Evolutionary conservation across 1,140 invertebrate species (phyloP).

Genomic region (Drosophila lacertosa): DNA sequence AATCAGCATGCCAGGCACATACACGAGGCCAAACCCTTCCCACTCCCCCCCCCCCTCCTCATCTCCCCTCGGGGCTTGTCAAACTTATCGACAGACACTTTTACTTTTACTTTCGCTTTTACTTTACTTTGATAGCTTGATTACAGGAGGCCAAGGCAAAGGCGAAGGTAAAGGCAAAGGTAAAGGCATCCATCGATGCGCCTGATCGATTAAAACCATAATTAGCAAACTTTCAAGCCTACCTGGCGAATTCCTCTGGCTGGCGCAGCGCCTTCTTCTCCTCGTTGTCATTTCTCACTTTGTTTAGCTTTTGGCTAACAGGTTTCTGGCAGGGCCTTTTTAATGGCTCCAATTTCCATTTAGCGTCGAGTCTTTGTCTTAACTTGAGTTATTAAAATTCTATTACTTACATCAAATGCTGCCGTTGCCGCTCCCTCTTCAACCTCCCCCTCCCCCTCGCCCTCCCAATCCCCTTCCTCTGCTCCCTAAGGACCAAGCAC

Average conservation of each 20-base stretch:
- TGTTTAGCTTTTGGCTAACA: slow-evolving; percentile 13
- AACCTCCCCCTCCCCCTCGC: no score
- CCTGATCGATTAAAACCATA: slow-evolving; percentile 74
- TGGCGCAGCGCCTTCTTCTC: neutral
- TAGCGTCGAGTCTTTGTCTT: slow-evolving; percentile 53
- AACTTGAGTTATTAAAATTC: slow-evolving; percentile 72
- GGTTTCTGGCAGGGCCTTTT: slow-evolving; percentile 1
- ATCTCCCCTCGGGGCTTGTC: no score
- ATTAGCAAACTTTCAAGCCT: slow-evolving; percentile 70
- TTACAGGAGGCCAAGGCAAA: slow-evolving; percentile 34
- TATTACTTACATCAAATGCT: slow-evolving; percentile 58
- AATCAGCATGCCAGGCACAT: slow-evolving; percentile 65
- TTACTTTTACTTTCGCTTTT: slow-evolving; percentile 23
- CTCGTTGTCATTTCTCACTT: neutral
- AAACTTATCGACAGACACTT: slow-evolving; percentile 28
- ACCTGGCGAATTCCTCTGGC: neutral
- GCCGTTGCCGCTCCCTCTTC: neutral
- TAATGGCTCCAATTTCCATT: slow-evolving; percentile 48
- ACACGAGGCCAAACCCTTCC: slow-evolving; percentile 13
- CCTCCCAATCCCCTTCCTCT: no score
- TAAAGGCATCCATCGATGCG: slow-evolving; percentile 25
- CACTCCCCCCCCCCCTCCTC: neutral
- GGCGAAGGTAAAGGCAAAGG: neutral
- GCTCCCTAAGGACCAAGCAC: neutral
- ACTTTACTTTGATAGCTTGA: slow-evolving; percentile 43